Conservation (phyloP, 2,797 vertebrate genomes). For the Hydrolagus colliei region DNA sequence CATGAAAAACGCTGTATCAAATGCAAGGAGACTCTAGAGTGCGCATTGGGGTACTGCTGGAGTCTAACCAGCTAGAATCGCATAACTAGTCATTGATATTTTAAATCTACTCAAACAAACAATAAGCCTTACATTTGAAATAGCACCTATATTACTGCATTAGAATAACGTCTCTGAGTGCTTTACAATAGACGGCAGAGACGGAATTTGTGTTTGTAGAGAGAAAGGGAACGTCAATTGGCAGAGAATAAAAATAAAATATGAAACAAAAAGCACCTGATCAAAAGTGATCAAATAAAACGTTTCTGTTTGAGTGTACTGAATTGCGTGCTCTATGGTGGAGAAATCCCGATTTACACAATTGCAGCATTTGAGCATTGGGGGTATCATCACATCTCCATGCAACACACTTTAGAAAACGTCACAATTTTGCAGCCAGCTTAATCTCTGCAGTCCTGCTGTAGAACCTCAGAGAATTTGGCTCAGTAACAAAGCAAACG, state of each 20-base stretch:
- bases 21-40: too few relatives aligned
- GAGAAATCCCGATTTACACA: neutral
- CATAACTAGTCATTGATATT: too few relatives aligned
- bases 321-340: neutral
- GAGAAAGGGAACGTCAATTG: too few relatives aligned
- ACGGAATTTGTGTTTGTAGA: too few relatives aligned
- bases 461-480: neutral
- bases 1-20: too few relatives aligned
- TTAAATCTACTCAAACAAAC: too few relatives aligned
- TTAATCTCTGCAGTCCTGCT: neutral
- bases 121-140: too few relatives aligned
- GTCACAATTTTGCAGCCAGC: neutral
- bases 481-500: neutral
- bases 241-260: neutral
- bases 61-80: too few relatives aligned
- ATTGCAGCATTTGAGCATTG: neutral
- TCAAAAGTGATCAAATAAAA: neutral
- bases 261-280: neutral
- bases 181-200: too few relatives aligned
- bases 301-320: neutral
- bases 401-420: neutral
- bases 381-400: neutral
- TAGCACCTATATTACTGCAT: too few relatives aligned
- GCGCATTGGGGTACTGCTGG: too few relatives aligned
- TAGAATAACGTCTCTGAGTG: too few relatives aligned